Evolutionary conservation across 2,888 invertebrate species (phyloP).

Genomic region (Hipparchia semele): DNA sequence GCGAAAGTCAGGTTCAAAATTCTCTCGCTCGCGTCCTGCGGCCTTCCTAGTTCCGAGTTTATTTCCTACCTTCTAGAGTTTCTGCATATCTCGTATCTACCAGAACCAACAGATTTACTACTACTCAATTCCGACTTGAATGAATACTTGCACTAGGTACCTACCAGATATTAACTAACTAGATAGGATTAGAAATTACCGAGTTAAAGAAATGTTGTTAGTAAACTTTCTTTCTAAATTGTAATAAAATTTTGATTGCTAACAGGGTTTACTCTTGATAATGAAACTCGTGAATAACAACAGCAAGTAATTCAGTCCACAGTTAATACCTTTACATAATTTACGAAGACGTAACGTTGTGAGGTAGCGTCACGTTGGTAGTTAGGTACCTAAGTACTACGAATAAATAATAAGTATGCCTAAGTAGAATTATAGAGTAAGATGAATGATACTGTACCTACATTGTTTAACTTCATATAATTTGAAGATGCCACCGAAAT

Average conservation of each 20-base stretch:
- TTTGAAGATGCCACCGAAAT: no score
- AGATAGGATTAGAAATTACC: slow-evolving; percentile 12
- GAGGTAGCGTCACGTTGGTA: no score
- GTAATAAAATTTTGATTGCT: no score
- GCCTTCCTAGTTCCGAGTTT: slow-evolving; percentile 39
- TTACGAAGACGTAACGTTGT: no score
- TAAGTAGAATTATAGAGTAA: no score
- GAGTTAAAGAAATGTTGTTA: slow-evolving; percentile 1
- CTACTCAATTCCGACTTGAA: neutral
- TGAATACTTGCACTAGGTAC: neutral
- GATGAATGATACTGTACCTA: no score
- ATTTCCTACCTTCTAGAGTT: slow-evolving; percentile 7
- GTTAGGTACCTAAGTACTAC: no score
- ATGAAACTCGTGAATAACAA: neutral
- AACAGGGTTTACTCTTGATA: no score
- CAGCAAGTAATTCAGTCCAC: no score
- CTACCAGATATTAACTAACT: neutral
- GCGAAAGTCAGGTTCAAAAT: slow-evolving; percentile 77
- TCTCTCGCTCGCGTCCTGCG: slow-evolving; percentile 51
- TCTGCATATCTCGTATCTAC: neutral
- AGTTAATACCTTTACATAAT: no score
- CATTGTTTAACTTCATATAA: no score
- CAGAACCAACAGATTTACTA: neutral
- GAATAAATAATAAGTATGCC: no score
- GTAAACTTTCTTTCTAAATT: neutral